phyloP scores from a whole-genome alignment of 2,888 invertebrate species.

The Erebia ligea region DNA sequence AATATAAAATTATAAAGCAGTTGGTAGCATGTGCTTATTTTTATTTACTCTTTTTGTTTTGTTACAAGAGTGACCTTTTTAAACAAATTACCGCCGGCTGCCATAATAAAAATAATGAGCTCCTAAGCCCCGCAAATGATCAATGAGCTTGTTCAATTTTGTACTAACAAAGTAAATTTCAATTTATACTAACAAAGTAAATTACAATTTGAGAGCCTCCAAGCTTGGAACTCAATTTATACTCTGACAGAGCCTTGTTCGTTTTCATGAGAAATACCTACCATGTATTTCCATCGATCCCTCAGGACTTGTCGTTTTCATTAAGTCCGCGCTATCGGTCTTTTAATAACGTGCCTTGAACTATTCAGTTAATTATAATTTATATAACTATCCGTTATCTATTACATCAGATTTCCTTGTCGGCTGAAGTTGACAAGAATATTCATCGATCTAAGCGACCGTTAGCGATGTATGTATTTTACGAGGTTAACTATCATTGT shows the following conservation, averaged over 20 bases:
- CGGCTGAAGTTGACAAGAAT: background rate
- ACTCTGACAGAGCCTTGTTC: slow-evolving; percentile 27
- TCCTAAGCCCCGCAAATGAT: slow-evolving; percentile 28
- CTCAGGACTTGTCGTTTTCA: slow-evolving; percentile 28
- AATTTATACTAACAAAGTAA: slow-evolving; percentile 40
- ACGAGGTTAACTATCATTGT: slow-evolving; percentile 2
- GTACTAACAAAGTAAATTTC: slow-evolving; percentile 40
- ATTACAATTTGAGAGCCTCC: slow-evolving; percentile 35
- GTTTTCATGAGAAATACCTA: slow-evolving; percentile 34
- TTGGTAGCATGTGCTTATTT: background rate
- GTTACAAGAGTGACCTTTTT: background rate
- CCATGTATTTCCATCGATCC: slow-evolving; percentile 30
- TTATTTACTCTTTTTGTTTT: background rate
- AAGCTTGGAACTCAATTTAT: slow-evolving; percentile 38
- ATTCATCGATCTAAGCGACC: background rate
- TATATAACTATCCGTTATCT: background rate
- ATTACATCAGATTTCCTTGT: background rate
- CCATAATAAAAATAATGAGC: slow-evolving; percentile 32
- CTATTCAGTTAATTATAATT: slow-evolving; percentile 1
- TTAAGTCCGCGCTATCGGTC: slow-evolving; percentile 23
- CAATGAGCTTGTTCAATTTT: slow-evolving; percentile 38
- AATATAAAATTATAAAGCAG: background rate
- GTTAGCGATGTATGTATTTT: background rate
- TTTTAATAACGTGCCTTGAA: background rate
- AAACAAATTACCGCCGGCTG: slow-evolving; percentile 8